Percentiles rank a stretch among this genome's conserved stretches.
Conservation (phyloP, 2,113 vertebrate species). For the Emydura subglobosa region DNA sequence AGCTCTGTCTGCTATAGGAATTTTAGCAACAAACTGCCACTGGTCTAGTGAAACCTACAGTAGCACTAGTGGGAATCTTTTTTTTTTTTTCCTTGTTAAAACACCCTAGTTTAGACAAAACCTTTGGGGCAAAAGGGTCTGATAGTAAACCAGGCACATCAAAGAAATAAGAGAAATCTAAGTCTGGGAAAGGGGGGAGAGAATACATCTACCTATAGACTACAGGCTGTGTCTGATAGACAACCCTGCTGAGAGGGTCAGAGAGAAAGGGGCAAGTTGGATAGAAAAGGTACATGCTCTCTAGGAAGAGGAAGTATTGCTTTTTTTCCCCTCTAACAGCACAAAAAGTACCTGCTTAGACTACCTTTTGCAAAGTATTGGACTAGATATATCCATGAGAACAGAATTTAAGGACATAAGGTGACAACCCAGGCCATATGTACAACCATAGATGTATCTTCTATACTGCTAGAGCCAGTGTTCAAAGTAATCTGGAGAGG, state of each 20-base stretch:
- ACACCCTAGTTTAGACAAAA: neutral
- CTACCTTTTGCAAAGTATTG: neutral
- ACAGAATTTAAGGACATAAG: neutral
- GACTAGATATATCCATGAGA: neutral
- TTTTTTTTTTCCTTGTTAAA: neutral
- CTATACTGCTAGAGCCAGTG: neutral
- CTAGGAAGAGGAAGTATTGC: neutral
- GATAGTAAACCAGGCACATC: neutral
- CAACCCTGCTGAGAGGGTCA: neutral
- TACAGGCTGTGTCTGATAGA: neutral
- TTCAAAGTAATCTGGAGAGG: neutral
- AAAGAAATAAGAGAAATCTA: neutral
- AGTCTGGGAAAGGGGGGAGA: neutral
- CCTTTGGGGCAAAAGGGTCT: neutral
- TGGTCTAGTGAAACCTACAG: neutral
- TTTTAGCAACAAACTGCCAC: neutral
- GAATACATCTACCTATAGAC: neutral
- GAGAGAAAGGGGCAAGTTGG: neutral
- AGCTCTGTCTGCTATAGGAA: neutral
- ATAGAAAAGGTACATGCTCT: neutral
- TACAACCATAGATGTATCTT: neutral
- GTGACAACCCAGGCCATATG: neutral
- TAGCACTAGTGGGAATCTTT: neutral
- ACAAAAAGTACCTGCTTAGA: neutral
- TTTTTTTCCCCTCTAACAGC: neutral